Base-by-base conservation (phyloP, 2,113 vertebrate genomes). In the Periophthalmus modestus region DNA sequence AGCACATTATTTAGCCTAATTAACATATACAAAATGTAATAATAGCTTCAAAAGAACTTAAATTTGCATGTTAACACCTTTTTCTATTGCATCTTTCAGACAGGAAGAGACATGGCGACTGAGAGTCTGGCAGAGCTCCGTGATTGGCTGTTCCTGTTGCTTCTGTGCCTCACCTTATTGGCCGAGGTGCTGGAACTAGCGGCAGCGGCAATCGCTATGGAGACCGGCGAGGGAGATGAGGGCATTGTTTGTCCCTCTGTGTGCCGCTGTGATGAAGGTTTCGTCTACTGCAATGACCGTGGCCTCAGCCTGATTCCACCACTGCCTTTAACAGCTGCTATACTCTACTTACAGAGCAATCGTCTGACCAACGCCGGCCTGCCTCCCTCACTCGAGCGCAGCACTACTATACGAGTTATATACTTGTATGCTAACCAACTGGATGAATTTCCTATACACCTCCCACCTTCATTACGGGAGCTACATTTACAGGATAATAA, bases 401-500 rank as follows among this genome's bases (percentile, higher is more conserved):
- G 95, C 83, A 47, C 92, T 67, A 82, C 87, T 19, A 95, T 96
- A 84, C 91, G 92, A 86, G 96, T 97, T 63, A 95, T 98, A 81
- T 98, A 98, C 82, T 94, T 99, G 34, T 98, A 98, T 2, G 96
- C 95, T 78, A 99, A 99, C 12, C 94, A 95, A 6, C 73, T 99
- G 88, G 97, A 98, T 28, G 95, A 95, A 34, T 94, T 99, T 16
- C 97, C 97, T 0, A 80, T 93, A 9, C 93, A 96, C 78, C 92
- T 98, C 7, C 96, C 97, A 0, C 95, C 94, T 0, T 96, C 96
- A 0, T 84, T 98, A 81, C 91, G 94, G 2, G 97, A 99, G 91
- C 95, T 99, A 0, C 96, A 99, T 81, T 94, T 99, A 1, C 97
- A 98, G 88, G 97, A 98, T 89, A 99, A 98, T 87, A 98, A 98